Conservation (phyloP, 2,797 vertebrate species). For the Paratrypauchen microcephalus region DNA sequence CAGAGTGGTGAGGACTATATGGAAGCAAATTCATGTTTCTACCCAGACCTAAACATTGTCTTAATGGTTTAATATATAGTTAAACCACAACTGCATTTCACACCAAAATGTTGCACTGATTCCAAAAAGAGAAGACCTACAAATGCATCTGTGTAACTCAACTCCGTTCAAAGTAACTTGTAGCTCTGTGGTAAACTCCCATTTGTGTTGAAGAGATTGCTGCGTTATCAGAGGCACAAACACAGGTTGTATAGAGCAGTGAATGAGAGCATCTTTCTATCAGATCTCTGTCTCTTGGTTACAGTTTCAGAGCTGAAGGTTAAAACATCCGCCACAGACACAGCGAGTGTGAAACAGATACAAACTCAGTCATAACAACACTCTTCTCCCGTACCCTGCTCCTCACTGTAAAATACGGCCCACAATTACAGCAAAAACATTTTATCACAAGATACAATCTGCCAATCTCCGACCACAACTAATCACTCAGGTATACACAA, state of each 20-base stretch:
- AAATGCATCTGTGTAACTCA: not conserved
- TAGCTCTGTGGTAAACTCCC: not conserved
- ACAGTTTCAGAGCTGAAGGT: constrained; percentile 34
- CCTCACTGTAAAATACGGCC: not conserved
- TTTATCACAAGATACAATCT: no score
- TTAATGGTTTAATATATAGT: not conserved
- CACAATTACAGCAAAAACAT: no score
- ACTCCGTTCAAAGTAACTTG: not conserved
- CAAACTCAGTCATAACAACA: constrained; percentile 37
- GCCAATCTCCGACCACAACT: no score
- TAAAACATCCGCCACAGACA: constrained; percentile 25
- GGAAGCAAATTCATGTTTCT: no score
- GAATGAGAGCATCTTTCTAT: constrained; percentile 31
- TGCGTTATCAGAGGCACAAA: constrained; percentile 28
- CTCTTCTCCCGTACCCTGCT: constrained; percentile 21
- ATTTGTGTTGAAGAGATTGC: constrained; percentile 5
- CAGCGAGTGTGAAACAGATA: constrained; percentile 29
- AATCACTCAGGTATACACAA: no score
- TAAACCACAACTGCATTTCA: not conserved
- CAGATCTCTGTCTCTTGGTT: constrained; percentile 4
- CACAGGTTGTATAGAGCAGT: constrained; percentile 18
- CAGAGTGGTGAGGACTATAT: no score
- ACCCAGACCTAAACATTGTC: not conserved
- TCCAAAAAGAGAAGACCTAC: no score
- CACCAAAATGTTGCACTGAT: not conserved